Percentiles rank a stretch among this genome's conserved stretches.
These are phyloP conservation scores for Palythoa grandiflora DNA, from an alignment of 92 coral and sea anemone species.

Conservation along the genomic window DNA sequence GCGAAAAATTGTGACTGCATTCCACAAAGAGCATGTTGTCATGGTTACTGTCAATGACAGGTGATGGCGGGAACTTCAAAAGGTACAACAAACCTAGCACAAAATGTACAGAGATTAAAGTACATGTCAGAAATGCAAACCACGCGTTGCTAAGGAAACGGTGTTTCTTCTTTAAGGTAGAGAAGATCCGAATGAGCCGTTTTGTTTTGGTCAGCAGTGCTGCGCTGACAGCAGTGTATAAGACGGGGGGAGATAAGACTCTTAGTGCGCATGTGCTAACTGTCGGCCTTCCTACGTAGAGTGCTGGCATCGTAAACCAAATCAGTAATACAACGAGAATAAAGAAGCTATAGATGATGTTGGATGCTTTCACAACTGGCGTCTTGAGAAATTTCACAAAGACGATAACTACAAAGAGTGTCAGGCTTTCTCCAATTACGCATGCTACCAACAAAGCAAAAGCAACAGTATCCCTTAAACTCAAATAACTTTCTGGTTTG, in stretches of 20 bases:
- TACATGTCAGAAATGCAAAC: constrained; percentile 84
- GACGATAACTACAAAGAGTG: constrained; percentile 74
- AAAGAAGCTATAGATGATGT: constrained; percentile 76
- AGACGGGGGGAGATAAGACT: constrained; percentile 69
- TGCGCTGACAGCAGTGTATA: constrained; percentile 88
- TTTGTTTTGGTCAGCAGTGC: constrained; percentile 92
- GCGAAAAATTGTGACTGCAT: constrained; percentile 70
- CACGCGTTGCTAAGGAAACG: constrained; percentile 88
- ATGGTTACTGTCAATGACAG: constrained; percentile 39
- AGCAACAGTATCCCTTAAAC: constrained; percentile 53
- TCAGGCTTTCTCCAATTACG: constrained; percentile 73
- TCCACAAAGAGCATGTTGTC: constrained; percentile 53
- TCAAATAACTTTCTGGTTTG: constrained; percentile 70
- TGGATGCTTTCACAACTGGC: constrained; percentile 92
- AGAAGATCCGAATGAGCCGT: constrained; percentile 89
- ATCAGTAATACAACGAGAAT: constrained; percentile 69
- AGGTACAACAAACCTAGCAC: constrained; percentile 63
- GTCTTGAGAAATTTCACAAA: constrained; percentile 80
- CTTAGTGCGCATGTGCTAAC: constrained; percentile 69
- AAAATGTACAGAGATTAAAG: constrained; percentile 76
- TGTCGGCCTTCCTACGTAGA: constrained; percentile 83
- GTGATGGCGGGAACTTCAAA: constrained; percentile 72
- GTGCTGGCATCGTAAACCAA: constrained; percentile 77
- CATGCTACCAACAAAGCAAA: constrained; percentile 69
- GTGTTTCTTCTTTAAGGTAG: constrained; percentile 71